phyloP scores from a whole-genome alignment of 1,140 invertebrate species.

The Chymomyza costata region DNA sequence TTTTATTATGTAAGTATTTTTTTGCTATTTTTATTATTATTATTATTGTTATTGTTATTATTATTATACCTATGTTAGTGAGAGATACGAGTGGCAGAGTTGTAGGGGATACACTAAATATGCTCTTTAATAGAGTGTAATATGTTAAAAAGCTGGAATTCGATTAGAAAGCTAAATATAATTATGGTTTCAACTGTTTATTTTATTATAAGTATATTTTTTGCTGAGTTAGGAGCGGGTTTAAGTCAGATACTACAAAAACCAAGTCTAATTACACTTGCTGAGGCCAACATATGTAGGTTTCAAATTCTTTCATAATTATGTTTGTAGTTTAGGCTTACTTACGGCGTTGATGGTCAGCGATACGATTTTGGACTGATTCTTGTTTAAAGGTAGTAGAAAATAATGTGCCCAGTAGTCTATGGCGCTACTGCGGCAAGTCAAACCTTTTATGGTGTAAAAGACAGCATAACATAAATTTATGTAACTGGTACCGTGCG shows the following conservation, averaged over 20 bases:
- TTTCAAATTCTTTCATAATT: background rate
- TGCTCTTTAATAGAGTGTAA: too few species aligned
- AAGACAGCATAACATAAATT: constrained; percentile 58
- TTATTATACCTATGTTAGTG: constrained; percentile 45
- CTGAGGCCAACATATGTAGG: background rate
- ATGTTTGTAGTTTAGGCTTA: background rate
- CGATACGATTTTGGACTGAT: constrained; percentile 72
- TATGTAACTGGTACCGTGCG: constrained; percentile 19
- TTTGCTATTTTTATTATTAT: too few species aligned
- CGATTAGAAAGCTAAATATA: too few species aligned
- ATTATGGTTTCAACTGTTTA: constrained; percentile 1
- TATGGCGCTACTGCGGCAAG: constrained; percentile 43
- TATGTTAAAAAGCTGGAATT: too few species aligned
- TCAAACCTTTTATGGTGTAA: constrained; percentile 74
- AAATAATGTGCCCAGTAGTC: constrained; percentile 62
- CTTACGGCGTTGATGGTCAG: too few species aligned
- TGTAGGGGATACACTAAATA: too few species aligned
- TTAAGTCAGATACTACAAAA: constrained; percentile 38
- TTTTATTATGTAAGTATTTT: too few species aligned
- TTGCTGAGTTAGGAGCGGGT: constrained; percentile 16
- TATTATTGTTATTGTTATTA: constrained; percentile 43
- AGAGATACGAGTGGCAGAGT: constrained; percentile 64
- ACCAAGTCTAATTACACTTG: constrained; percentile 54
- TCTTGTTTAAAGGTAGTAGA: constrained; percentile 75
- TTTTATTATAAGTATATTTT: constrained; percentile 27